Evolutionary conservation across 2,797 vertebrate genomes (phyloP), one percentile per base, ranked within the genome.

Genomic region (Cryptoblepharus egeriae): DNA sequence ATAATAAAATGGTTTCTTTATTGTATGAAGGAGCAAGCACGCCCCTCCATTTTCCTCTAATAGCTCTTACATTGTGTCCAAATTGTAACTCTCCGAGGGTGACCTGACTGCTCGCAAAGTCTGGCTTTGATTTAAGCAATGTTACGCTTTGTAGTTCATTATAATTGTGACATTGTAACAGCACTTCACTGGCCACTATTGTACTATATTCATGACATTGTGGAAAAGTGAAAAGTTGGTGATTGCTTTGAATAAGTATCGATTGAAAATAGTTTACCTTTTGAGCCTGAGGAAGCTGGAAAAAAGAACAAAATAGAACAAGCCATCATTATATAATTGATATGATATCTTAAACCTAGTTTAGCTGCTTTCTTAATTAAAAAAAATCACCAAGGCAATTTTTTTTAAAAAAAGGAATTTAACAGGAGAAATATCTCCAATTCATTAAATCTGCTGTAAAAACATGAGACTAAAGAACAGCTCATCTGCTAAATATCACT

Each of bases 231-330:
- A 94, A 94, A 75, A 49, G 85, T 65, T 88, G n/a, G 45, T 86
- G 91, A 93, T 87, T 91, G 71, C 81, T 90, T 88, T 93, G 93
- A 90, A 89, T 80, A 85, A 84, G 76, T 93, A 89, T 94, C 82
- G 82, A 94, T 93, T 84, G 87, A 94, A 94, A 95, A 91, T 83
- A 88, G 91, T 96, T 98, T 98, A 99, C 98, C 98, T 98, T 98
- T 93, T 98, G 96, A 93, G 98, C 98, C 97, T 98, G 98, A 92
- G 98, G 97, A 90, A 99, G 98, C 98, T 99, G 95, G 92, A 95
- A 95, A 95, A 93, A 91, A 58, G 83, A 93, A 90, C 76, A 93
- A 89, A 92, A 94, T 88, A 94, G 92, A 94, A 93, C 87, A 92
- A 91, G 80, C 55, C 89, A 89, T 94, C 88, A 85, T 95, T 95